Percentiles rank a stretch among this genome's conserved stretches.
Evolutionary conservation across 2,797 vertebrate species (phyloP).

Genomic region (Gymnoscopelus microlampas): DNA sequence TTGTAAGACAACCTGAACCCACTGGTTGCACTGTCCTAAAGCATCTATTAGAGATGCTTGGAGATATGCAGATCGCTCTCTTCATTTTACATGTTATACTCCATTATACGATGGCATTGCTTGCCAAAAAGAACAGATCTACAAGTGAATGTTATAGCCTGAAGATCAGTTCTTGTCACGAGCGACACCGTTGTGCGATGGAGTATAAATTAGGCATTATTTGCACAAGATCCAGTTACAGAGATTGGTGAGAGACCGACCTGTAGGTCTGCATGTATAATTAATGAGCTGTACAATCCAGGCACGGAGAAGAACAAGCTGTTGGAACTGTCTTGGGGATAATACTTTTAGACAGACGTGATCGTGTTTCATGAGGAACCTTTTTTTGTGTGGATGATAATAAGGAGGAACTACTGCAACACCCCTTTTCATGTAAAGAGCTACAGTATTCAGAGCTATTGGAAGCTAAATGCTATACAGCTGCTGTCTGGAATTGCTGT

Average conservation of each 20-base stretch:
- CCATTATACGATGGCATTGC: too few species aligned
- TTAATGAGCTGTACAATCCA: neutral
- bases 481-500: conserved; percentile 1
- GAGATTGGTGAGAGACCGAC: neutral
- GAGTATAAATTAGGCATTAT: too few species aligned
- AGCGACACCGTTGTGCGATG: too few species aligned
- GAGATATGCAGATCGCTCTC: too few species aligned
- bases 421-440: neutral
- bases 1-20: too few species aligned
- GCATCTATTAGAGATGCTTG: too few species aligned
- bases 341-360: neutral
- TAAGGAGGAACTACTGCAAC: neutral
- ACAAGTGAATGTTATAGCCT: too few species aligned
- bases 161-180: too few species aligned
- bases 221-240: neutral
- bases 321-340: neutral
- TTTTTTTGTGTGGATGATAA: neutral
- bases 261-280: conserved; percentile 13
- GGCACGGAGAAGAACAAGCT: neutral
- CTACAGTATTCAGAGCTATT: conserved; percentile 3
- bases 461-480: conserved; percentile 10
- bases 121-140: too few species aligned
- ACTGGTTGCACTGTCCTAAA: too few species aligned
- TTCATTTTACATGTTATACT: too few species aligned
- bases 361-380: conserved; percentile 5